Base-by-base conservation (phyloP, 2,888 invertebrate genomes). In the Abrostola triplasia region DNA sequence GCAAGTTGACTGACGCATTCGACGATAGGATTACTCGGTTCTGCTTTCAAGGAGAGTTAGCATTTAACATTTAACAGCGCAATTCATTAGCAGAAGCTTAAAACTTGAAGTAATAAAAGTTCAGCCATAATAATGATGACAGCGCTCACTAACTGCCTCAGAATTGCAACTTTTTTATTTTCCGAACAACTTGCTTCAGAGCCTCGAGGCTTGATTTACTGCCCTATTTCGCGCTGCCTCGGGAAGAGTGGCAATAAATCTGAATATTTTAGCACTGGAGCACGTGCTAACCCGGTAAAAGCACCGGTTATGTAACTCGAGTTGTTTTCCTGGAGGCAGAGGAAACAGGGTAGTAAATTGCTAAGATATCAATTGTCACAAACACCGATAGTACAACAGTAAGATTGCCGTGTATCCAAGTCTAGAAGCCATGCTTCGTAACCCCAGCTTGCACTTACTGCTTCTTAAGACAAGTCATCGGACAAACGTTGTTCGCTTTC, bases 401-500 rank as follows among this genome's bases (percentile, higher is more conserved):
- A 54, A 61, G 60, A 69, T 64, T 64, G 70, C 71, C 49, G 44
- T 54, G 59, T 55, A 69, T 65, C 64, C 59, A 75, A 70, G 60
- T 71, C 71, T 76, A 51, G 73, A 85, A 84, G 86, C 80, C 87
- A 85, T 87, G 87, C 86, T 67, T 63, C 64, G 67, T 54, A 70
- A 73, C 56, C 64, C 59, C 24, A 52, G 65, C 59, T 69, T 67
- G 44, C 61, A 98, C 99, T 98, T 97, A 99, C 99, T 99, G 99
- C 96, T 99, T 99, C 95, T 98, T 98, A 84, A 99, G 97, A 95
- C 99, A 98, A 84, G 99, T 99, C 97, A 99, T 98, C 63, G 99
- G 99, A 93, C 99, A 99, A 86, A 99, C 97, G 96, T 99, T 99
- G 96, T 99, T 99, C 85, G 99, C 99, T 96, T 99, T 99, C 87